Base-by-base conservation (phyloP, 2,888 invertebrate species). In the Philereme transversata region DNA sequence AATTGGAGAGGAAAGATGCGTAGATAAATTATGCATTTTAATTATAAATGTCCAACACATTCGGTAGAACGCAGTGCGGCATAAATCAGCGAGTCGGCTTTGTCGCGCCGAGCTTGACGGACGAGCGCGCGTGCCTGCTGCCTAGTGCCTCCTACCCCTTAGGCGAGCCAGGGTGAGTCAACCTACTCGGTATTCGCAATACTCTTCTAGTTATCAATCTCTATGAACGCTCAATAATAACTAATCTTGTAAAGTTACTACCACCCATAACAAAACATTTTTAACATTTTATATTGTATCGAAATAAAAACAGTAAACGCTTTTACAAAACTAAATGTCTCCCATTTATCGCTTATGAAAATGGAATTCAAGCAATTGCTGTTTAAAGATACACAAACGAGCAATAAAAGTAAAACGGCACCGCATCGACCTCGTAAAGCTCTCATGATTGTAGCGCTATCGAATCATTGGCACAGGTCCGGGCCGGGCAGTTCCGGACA, bases 301-400 rank as follows among this genome's bases (percentile, higher is more conserved):
- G 22, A 22, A 22, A 22, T 22, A 22, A 22, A 22, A 22, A 22
- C 22, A 22, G 22, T 22, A 22, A 22, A 22, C 22, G 22, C 22
- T 22, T n/a, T 38, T 38, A 8, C 38, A 5, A 38, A 38, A 38
- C 22, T 22, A 2, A 22, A 22, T 22, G 22, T 2, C 22, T 22
- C 22, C 22, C 22, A 1, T 2, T 22, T 22, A 22, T 22, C 22
- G 57, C 45, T 46, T 57, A 50, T 51, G 46, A 48, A 48, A 51
- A 58, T 52, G 51, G 41, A 52, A 58, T 48, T 8, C 45, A 48
- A 40, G 52, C 35, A 52, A 43, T 52, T 51, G 43, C 22, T 9
- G 52, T 52, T 57, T 43, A 58, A 51, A 57, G 38, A 53, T 53
- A 43, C 44, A 52, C 52, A 43, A 58, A 58, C 48, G 49, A 52